phyloP scores from a whole-genome alignment of 2,888 invertebrate species.

The Agrotis exclamationis region DNA sequence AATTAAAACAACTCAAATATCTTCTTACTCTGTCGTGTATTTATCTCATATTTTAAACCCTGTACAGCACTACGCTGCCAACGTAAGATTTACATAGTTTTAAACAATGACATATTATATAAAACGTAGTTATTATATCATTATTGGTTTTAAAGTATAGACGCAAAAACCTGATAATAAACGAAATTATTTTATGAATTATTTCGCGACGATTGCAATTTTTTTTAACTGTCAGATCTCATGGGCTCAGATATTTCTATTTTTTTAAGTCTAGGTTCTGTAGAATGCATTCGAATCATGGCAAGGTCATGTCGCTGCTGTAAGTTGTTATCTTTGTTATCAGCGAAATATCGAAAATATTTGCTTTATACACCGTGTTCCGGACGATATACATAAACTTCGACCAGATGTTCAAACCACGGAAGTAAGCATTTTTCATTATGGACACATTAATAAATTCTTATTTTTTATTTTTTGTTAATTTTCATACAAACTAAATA shows the following conservation, averaged over 20 bases:
- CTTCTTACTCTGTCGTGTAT: slow-evolving; percentile 21
- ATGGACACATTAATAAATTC: too few relatives aligned
- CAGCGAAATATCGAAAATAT: not conserved
- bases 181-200: slow-evolving; percentile 19
- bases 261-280: not conserved
- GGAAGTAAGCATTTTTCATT: too few relatives aligned
- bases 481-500: too few relatives aligned
- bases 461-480: too few relatives aligned
- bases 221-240: slow-evolving; percentile 9
- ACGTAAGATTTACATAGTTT: slow-evolving; percentile 4
- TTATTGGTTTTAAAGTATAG: slow-evolving; percentile 8
- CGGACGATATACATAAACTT: too few relatives aligned
- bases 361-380: not conserved
- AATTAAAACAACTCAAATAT: slow-evolving; percentile 54
- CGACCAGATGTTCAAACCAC: too few relatives aligned
- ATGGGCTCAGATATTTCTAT: not conserved
- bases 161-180: not conserved
- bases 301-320: not conserved
- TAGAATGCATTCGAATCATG: not conserved
- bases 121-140: too few relatives aligned
- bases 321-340: not conserved
- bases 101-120: too few relatives aligned
- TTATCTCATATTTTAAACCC: not conserved
- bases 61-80: slow-evolving; percentile 10
- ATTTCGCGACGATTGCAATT: slow-evolving; percentile 12